These are phyloP conservation scores for Cheiracanthium punctorium DNA, from an alignment of 2,888 invertebrate species.

Conservation along the genomic window DNA sequence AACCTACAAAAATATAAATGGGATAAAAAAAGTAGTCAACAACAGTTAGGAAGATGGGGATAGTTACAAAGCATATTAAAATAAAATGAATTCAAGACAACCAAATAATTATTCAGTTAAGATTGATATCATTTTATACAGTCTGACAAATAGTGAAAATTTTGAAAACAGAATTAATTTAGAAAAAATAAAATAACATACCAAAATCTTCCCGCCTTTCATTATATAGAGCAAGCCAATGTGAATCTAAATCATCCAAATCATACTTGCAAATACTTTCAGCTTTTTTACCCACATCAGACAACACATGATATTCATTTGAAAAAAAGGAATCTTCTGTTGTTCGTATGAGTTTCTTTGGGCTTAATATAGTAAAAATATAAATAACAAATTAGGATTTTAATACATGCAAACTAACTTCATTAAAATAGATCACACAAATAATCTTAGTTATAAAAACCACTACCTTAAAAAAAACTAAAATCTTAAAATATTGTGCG, in stretches of 20 bases:
- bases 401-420: too few relatives aligned
- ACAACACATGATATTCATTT: slow-evolving; percentile 88
- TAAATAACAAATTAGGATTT: background rate
- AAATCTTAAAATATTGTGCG: too few relatives aligned
- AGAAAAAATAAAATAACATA: slow-evolving; percentile 72
- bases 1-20: slow-evolving; percentile 74
- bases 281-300: slow-evolving; percentile 88
- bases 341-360: slow-evolving; percentile 94
- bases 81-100: too few relatives aligned
- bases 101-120: too few relatives aligned
- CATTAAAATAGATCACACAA: background rate
- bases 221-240: slow-evolving; percentile 91
- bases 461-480: too few relatives aligned
- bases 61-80: too few relatives aligned
- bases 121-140: too few relatives aligned
- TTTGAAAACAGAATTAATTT: background rate
- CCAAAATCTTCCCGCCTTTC: slow-evolving; percentile 85
- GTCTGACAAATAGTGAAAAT: background rate
- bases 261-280: slow-evolving; percentile 97
- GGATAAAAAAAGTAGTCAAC: too few relatives aligned
- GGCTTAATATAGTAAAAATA: slow-evolving; percentile 74
- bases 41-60: too few relatives aligned
- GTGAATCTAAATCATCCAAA: slow-evolving; percentile 92
- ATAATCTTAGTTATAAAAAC: too few relatives aligned
- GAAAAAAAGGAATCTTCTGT: slow-evolving; percentile 91